Evolutionary conservation across 2,113 vertebrate species (phyloP).

Genomic region (Epinephelus moara): DNA sequence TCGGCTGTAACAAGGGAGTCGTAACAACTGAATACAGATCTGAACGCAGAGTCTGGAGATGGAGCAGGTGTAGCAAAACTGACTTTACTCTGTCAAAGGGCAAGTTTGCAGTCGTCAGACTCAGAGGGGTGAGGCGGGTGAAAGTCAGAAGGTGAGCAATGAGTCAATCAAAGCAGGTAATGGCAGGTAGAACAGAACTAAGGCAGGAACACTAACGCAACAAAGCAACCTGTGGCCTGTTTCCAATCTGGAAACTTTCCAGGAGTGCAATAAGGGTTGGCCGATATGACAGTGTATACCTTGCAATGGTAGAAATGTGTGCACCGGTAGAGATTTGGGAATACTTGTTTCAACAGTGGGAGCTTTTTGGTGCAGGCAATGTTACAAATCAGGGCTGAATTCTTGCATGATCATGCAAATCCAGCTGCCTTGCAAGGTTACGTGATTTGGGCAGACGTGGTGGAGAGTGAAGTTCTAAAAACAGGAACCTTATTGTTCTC

Average conservation of each 20-base stretch:
- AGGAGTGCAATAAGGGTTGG: too few relatives aligned
- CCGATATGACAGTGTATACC: too few relatives aligned
- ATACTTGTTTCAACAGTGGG: too few relatives aligned
- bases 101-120: conserved; percentile 5
- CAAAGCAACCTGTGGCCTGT: neutral
- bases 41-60: conserved; percentile 7
- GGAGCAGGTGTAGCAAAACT: conserved; percentile 23
- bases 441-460: too few relatives aligned
- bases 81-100: conserved; percentile 15
- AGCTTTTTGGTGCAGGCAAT: too few relatives aligned
- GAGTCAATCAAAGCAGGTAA: neutral
- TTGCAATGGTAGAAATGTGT: too few relatives aligned
- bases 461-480: too few relatives aligned
- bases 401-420: too few relatives aligned
- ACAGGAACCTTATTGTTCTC: too few relatives aligned
- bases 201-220: neutral
- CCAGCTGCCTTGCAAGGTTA: too few relatives aligned
- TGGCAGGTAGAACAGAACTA: neutral
- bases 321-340: too few relatives aligned
- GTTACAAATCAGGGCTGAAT: too few relatives aligned
- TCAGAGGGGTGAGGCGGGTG: neutral
- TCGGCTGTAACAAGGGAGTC: conserved; percentile 6
- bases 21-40: conserved; percentile 47
- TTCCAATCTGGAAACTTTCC: neutral
- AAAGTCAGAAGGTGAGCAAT: neutral